Conservation (phyloP, 37 sponge, comb jelly and placozoan genomes). For the Spongia lamella region DNA sequence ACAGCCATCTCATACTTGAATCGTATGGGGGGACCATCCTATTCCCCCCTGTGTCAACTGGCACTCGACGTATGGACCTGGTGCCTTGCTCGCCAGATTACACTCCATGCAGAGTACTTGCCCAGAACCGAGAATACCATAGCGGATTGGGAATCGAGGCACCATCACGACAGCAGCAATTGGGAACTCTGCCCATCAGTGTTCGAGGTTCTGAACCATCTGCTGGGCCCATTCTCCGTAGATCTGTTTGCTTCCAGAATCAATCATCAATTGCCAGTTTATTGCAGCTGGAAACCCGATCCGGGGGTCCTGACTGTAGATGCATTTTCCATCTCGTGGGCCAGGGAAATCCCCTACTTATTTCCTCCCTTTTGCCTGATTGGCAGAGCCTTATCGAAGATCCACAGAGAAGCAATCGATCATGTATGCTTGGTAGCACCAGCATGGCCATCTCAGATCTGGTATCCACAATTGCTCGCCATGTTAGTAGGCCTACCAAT, state of each 20-base stretch:
- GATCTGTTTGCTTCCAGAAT: too few species aligned
- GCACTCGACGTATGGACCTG: constrained; percentile 41
- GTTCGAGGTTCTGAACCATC: too few species aligned
- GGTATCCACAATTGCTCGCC: too few species aligned
- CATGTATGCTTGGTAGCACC: too few species aligned
- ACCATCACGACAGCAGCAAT: constrained; percentile 26
- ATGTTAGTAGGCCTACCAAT: constrained; percentile 7
- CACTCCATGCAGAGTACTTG: constrained; percentile 32
- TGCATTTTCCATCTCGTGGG: constrained; percentile 19
- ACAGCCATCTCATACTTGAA: constrained; percentile 31
- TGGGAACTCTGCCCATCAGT: constrained; percentile 4
- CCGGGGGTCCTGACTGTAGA: constrained; percentile 14
- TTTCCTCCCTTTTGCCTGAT: too few species aligned
- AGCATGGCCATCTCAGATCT: too few species aligned
- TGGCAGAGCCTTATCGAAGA: not conserved
- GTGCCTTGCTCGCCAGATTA: constrained; percentile 15
- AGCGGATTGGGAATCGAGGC: constrained; percentile 39
- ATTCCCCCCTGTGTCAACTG: constrained; percentile 1
- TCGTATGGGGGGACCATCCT: constrained; percentile 41
- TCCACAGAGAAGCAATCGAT: too few species aligned
- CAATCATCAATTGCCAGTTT: too few species aligned
- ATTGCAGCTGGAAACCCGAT: constrained; percentile 46
- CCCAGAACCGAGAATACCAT: constrained; percentile 27
- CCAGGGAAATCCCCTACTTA: too few species aligned
- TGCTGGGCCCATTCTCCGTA: too few species aligned